Conservation (phyloP, 2,113 vertebrate species). For the Sminthopsis crassicaudata region DNA sequence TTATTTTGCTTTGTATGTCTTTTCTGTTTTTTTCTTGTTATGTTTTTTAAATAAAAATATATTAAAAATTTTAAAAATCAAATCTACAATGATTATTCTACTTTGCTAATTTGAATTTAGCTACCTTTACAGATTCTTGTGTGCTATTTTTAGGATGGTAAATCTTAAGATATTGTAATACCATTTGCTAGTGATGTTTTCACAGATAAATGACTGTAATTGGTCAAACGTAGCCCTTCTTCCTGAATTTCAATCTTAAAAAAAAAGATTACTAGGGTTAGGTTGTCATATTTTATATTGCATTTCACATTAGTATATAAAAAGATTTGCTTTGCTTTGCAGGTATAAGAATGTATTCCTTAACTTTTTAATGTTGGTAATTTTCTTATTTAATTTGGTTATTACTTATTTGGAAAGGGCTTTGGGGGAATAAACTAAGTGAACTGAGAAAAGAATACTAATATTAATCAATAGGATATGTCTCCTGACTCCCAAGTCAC, state of each 20-base stretch:
- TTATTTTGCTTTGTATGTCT: too few species aligned
- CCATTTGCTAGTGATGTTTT: constrained; percentile 49
- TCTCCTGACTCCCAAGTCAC: not conserved
- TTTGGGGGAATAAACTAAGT: constrained; percentile 26
- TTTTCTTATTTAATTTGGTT: constrained; percentile 49
- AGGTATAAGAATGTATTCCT: constrained; percentile 26
- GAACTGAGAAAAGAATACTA: not conserved
- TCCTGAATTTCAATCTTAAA: not conserved
- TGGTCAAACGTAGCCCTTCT: not conserved
- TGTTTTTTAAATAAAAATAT: too few species aligned
- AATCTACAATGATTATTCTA: not conserved
- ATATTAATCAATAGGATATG: constrained; percentile 38
- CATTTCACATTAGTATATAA: not conserved
- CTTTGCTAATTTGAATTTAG: not conserved
- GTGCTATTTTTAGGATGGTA: not conserved
- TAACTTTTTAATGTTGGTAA: not conserved
- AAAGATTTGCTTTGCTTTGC: constrained; percentile 8
- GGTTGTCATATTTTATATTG: not conserved
- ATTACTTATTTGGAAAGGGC: not conserved
- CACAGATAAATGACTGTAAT: constrained; percentile 38
- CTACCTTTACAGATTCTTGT: not conserved
- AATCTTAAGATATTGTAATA: constrained; percentile 51
- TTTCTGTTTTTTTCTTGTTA: too few species aligned
- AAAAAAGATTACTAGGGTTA: constrained; percentile 23
- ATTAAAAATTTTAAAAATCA: too few species aligned